These are phyloP conservation scores for Cololabis saira DNA, from an alignment of 2,113 vertebrate genomes.

Conservation along the genomic window DNA sequence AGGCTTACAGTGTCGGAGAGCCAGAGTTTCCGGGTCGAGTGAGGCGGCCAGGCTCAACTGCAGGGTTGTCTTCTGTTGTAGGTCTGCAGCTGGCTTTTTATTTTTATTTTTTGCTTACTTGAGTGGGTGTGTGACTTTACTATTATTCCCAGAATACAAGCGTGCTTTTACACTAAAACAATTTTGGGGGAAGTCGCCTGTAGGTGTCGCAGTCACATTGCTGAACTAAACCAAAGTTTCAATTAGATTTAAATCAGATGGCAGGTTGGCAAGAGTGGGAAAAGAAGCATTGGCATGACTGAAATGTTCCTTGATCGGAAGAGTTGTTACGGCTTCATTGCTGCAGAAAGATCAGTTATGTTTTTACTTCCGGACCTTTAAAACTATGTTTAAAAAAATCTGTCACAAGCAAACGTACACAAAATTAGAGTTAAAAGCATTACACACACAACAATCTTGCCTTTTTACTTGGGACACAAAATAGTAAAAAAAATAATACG, in stretches of 20 bases:
- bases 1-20: too few relatives aligned
- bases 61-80: neutral
- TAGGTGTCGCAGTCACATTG: constrained; percentile 51
- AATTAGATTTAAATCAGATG: neutral
- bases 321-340: constrained; percentile 1
- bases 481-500: too few relatives aligned
- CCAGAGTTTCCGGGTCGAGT: too few relatives aligned
- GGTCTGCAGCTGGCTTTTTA: neutral
- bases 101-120: neutral
- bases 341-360: neutral
- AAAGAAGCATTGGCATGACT: too few relatives aligned
- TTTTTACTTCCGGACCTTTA: too few relatives aligned
- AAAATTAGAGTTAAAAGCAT: too few relatives aligned
- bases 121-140: neutral
- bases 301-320: neutral
- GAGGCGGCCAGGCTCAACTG: too few relatives aligned
- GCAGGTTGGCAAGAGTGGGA: too few relatives aligned
- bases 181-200: constrained; percentile 19
- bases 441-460: too few relatives aligned
- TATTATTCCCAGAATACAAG: neutral
- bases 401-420: too few relatives aligned
- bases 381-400: too few relatives aligned
- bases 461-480: too few relatives aligned
- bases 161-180: neutral
- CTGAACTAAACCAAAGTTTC: neutral